A percentile compares a stretch with the other conserved stretches of the same genome.
phyloP scores from a whole-genome alignment of 2,888 invertebrate genomes.

The Chymomyza amoena region DNA sequence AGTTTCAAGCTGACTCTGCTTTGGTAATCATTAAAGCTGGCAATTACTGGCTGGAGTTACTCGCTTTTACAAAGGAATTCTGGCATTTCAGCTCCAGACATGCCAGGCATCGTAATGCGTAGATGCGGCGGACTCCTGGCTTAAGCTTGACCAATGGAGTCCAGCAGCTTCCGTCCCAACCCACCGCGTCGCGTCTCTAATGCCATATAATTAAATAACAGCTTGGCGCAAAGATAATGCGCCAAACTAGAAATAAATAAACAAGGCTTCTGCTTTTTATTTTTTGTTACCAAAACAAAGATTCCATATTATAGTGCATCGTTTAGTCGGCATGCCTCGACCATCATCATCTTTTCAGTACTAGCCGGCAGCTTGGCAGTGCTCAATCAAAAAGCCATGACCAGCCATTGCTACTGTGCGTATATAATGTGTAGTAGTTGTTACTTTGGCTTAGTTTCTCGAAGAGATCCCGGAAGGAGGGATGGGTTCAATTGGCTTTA shows the following conservation, averaged over 20 bases:
- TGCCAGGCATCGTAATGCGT: background rate
- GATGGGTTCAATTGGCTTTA: constrained; percentile 32
- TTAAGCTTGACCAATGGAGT: background rate
- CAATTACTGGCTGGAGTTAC: constrained; percentile 51
- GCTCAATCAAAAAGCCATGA: constrained; percentile 1
- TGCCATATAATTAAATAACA: constrained; percentile 64
- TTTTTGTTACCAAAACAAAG: too few relatives aligned
- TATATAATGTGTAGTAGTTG: constrained; percentile 15
- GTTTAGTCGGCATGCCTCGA: background rate
- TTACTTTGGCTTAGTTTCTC: constrained; percentile 4
- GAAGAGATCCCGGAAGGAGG: constrained; percentile 5
- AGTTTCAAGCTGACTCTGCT: constrained; percentile 55
- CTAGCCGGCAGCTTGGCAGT: background rate
- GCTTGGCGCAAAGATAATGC: constrained; percentile 47
- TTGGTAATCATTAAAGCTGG: constrained; percentile 62
- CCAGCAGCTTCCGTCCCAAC: background rate
- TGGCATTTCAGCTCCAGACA: background rate
- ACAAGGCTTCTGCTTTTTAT: constrained; percentile 44
- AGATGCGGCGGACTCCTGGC: background rate
- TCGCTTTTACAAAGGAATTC: background rate
- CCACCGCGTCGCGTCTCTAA: constrained; percentile 3
- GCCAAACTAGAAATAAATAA: constrained; percentile 69
- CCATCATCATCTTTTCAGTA: background rate
- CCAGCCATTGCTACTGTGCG: constrained; percentile 24
- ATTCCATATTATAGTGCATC: background rate